These are phyloP conservation scores for Dynastes tityus DNA, from an alignment of 2,888 invertebrate genomes.

Conservation along the genomic window DNA sequence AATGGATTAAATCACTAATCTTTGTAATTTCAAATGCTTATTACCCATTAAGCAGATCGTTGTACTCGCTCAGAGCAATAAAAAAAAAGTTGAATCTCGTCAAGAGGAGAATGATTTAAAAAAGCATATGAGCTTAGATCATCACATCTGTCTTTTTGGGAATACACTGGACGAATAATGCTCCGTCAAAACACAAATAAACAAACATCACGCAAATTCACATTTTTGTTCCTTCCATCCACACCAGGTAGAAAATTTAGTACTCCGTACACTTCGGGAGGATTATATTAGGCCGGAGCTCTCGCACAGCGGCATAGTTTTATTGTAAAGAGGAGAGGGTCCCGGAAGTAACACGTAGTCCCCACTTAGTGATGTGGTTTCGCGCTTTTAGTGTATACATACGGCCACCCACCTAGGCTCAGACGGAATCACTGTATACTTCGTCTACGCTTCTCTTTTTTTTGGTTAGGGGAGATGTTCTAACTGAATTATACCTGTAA, in stretches of 20 bases:
- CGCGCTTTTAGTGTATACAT: constrained; percentile 54
- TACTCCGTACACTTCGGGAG: background rate
- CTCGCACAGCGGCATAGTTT: constrained; percentile 20
- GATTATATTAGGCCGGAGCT: background rate
- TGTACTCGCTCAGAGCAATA: no score
- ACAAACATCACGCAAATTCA: constrained; percentile 34
- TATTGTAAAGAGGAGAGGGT: constrained; percentile 53
- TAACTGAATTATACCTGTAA: constrained; percentile 35
- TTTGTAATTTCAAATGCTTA: no score
- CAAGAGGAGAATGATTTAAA: constrained; percentile 19
- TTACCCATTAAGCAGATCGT: no score
- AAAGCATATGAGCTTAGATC: constrained; percentile 16
- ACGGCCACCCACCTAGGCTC: constrained; percentile 54
- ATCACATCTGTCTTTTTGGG: constrained; percentile 10
- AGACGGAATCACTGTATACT: constrained; percentile 25
- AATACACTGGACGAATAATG: background rate
- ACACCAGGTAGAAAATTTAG: background rate
- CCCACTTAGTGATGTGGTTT: constrained; percentile 59
- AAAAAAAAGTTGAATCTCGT: background rate
- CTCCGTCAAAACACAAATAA: constrained; percentile 28
- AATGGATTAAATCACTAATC: no score
- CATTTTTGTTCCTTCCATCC: constrained; percentile 3
- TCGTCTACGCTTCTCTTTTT: constrained; percentile 11
- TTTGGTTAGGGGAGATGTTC: constrained; percentile 17
- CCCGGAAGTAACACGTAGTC: constrained; percentile 60